Base-by-base conservation (phyloP, 1,140 invertebrate species). In the Sycophaga agraensis region DNA sequence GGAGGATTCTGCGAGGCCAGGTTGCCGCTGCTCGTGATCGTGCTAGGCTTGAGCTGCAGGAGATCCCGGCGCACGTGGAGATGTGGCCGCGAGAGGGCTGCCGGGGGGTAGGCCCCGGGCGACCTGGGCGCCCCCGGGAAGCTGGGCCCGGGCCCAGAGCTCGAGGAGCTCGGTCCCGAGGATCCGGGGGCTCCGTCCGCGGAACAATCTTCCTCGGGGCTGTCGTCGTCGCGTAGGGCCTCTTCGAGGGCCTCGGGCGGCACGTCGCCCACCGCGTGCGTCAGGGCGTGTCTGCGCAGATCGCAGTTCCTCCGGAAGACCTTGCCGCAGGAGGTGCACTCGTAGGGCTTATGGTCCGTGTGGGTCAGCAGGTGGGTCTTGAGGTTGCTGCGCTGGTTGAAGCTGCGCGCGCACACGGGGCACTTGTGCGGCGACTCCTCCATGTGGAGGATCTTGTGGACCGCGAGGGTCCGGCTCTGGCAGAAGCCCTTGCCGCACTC, bases 401-500 rank as follows among this genome's bases (percentile, higher is more conserved):
- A 96, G 63, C 89, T 91, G 46, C 92, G 84, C 58, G 89, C 89
- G 79, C 93, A 96, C 0, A 93, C 91, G 0, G 91, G 92, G 72
- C 93, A 95, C 77, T 94, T 94, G 82, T 95, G 92, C 1, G 92
- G 93, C 0, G 91, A 93, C 72, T 95, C 92, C 73, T 94, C 92
- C 88, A 94, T 89, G 75, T 95, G 93, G 5, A 94, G 84, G 70
- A 95, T 94, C 75, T 93, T 93, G 84, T 98, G 95, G 3, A 96
- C 93, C 8, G 94, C 93, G 63, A 98, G 80, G 1, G 95, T 97
- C 35, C 95, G 84, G 16, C 92, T 93, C 73, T 98, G 96, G 75
- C 95, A 97, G 82, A 98, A 98, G 12, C 94, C 95, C 81, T 97
- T 97, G 49, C 94, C 93, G 73, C 96, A 98, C 78, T 96, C 92